These are phyloP conservation scores for Andrena cerasifolii DNA, from an alignment of 1,140 invertebrate genomes.

Conservation along the genomic window DNA sequence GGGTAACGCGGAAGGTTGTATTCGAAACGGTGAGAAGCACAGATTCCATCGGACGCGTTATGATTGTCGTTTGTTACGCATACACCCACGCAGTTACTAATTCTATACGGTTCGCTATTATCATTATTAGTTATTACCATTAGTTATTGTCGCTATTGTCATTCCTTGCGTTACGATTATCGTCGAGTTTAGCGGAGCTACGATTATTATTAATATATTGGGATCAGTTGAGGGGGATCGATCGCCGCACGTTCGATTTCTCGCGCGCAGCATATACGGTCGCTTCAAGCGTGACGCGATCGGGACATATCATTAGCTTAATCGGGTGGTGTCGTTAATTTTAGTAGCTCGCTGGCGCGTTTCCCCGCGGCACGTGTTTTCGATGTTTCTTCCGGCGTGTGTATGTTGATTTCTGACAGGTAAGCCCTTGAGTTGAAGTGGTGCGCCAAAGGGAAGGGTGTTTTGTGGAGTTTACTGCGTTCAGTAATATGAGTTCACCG, in stretches of 20 bases:
- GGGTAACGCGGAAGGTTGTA: constrained; percentile 66
- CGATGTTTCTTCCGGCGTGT: not conserved
- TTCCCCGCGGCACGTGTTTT: not conserved
- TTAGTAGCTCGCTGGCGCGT: not conserved
- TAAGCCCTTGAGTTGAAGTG: no score
- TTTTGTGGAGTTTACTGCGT: no score
- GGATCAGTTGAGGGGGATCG: not conserved
- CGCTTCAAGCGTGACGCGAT: not conserved
- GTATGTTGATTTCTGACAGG: no score
- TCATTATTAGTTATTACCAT: constrained; percentile 51
- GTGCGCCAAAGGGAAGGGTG: no score
- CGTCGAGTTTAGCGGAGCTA: no score
- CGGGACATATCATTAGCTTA: constrained; percentile 41
- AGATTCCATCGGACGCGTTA: constrained; percentile 24
- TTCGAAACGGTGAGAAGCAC: constrained; percentile 55
- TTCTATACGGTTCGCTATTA: not conserved
- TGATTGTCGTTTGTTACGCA: constrained; percentile 20
- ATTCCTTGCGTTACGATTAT: constrained; percentile 33
- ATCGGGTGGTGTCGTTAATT: constrained; percentile 10
- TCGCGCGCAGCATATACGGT: constrained; percentile 11
- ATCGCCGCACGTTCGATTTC: not conserved
- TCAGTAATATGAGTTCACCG: no score
- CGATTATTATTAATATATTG: not conserved
- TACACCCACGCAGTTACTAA: constrained; percentile 16
- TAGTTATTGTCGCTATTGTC: constrained; percentile 57